Evolutionary conservation across 2,113 vertebrate species (phyloP).

Genomic region (Cygnus buccinator): DNA sequence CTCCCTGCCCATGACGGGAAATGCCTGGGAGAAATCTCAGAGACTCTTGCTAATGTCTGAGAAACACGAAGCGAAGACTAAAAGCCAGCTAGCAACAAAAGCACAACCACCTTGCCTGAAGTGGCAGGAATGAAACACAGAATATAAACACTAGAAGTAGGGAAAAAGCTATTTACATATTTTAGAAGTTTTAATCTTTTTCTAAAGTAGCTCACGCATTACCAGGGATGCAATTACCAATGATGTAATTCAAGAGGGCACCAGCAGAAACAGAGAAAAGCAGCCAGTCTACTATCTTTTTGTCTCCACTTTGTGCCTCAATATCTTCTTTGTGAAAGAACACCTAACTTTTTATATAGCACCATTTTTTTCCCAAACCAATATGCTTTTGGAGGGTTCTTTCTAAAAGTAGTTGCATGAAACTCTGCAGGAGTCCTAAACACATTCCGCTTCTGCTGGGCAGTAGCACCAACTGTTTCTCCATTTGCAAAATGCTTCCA

Average conservation of each 20-base stretch:
- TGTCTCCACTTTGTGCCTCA: not conserved
- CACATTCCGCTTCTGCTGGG: not conserved
- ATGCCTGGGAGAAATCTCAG: not conserved
- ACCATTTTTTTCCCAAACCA: not conserved
- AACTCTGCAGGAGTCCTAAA: not conserved
- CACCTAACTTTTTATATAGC: not conserved
- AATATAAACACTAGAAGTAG: not conserved
- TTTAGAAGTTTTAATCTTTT: not conserved
- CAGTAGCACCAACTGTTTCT: not conserved
- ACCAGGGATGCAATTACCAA: not conserved
- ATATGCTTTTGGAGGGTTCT: not conserved
- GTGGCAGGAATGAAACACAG: not conserved
- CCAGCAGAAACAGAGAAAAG: not conserved
- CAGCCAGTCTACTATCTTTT: not conserved
- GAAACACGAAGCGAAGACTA: not conserved
- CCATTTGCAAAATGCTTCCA: not conserved
- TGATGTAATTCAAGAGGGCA: not conserved
- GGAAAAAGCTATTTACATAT: not conserved
- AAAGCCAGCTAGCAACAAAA: not conserved
- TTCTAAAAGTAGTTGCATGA: not conserved
- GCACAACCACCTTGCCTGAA: not conserved
- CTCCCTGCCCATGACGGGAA: not conserved
- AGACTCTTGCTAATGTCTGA: not conserved
- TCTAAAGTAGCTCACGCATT: fast-evolving
- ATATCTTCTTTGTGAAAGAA: not conserved